Percentiles rank a stretch among this genome's conserved stretches.
Conservation (phyloP, 2,797 vertebrate genomes). For the Ataeniobius toweri region DNA sequence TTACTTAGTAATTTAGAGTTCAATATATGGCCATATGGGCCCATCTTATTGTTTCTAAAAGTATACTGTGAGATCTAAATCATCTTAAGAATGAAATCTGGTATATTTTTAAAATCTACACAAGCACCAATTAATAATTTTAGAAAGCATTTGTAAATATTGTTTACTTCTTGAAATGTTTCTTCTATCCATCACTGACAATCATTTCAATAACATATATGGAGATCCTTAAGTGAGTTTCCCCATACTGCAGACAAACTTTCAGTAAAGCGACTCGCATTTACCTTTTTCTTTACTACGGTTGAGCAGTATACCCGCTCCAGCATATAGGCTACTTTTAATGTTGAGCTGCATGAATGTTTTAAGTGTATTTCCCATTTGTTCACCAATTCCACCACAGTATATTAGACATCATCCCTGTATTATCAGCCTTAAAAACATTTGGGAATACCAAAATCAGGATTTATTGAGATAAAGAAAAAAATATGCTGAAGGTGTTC, state of each 20-base stretch:
- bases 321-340: conserved; percentile 31
- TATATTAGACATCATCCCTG: conserved; percentile 2
- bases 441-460: background rate
- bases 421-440: background rate
- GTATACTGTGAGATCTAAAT: background rate
- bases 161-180: conserved; percentile 39
- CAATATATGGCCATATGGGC: conserved; percentile 8
- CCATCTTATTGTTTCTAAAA: background rate
- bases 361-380: conserved; percentile 27
- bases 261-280: conserved; percentile 45
- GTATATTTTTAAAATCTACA: background rate
- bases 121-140: conserved; percentile 3
- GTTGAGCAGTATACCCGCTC: conserved; percentile 34
- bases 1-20: background rate
- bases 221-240: conserved; percentile 62
- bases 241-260: conserved; percentile 33
- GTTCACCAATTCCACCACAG: conserved; percentile 13
- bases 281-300: conserved; percentile 52
- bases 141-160: conserved; percentile 49
- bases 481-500: background rate
- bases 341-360: conserved; percentile 25
- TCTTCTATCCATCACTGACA: conserved; percentile 62
- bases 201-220: conserved; percentile 70
- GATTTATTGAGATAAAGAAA: conserved; percentile 1
- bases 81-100: background rate